These are phyloP conservation scores for Sceloporus undulatus DNA, from an alignment of 2,113 vertebrate genomes.

Conservation along the genomic window DNA sequence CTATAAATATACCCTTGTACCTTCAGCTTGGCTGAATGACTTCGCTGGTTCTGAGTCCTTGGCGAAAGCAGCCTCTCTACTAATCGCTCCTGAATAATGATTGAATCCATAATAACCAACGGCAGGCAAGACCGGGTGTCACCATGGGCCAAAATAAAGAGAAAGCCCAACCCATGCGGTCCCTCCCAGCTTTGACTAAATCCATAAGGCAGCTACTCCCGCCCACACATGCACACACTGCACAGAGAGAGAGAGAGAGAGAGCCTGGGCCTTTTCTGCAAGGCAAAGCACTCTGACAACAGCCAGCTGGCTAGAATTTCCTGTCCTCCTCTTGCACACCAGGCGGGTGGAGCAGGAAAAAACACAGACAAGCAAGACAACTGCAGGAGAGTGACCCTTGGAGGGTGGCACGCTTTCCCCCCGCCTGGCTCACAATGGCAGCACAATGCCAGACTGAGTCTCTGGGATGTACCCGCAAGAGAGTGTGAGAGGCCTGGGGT, in stretches of 20 bases:
- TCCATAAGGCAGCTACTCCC: conserved; percentile 68
- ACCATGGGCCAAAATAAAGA: conserved; percentile 40
- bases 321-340: conserved; percentile 35
- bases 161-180: conserved; percentile 62
- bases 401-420: no score
- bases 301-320: conserved; percentile 65
- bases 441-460: no score
- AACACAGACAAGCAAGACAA: conserved; percentile 41
- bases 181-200: conserved; percentile 62
- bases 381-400: neutral
- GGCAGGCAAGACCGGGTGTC: conserved; percentile 60
- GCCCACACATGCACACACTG: conserved; percentile 51
- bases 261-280: neutral
- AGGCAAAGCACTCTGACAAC: conserved; percentile 27
- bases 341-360: conserved; percentile 39
- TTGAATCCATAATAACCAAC: conserved; percentile 91
- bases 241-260: no score
- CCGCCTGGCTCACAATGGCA: no score
- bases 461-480: no score
- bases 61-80: conserved; percentile 94
- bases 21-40: conserved; percentile 87
- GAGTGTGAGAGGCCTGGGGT: no score
- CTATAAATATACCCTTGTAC: conserved; percentile 79
- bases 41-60: conserved; percentile 85
- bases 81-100: conserved; percentile 94